Conservation (phyloP, 2,888 invertebrate genomes). For the Galerucella pusilla region DNA sequence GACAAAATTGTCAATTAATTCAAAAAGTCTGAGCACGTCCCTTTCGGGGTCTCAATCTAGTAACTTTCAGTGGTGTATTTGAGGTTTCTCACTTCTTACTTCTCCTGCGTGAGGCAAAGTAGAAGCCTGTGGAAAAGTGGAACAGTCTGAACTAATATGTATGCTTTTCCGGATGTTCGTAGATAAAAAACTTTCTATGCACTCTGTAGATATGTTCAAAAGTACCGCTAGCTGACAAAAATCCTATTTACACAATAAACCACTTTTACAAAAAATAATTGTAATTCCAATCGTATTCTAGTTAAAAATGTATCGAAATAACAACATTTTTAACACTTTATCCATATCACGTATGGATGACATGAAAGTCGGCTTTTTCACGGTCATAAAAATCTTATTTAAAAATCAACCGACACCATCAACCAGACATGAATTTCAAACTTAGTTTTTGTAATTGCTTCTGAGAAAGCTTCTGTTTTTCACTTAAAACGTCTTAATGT, state of each 20-base stretch:
- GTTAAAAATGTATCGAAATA: constrained; percentile 45
- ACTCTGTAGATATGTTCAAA: not conserved
- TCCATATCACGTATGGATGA: constrained; percentile 43
- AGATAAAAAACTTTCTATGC: too few species aligned
- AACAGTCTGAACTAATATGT: too few species aligned
- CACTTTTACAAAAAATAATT: not conserved
- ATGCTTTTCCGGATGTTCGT: too few species aligned
- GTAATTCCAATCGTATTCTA: constrained; percentile 23
- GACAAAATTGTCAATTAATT: too few species aligned
- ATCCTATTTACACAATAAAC: not conserved
- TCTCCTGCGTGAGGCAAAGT: too few species aligned
- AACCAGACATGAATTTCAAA: constrained; percentile 41
- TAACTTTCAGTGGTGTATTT: too few species aligned
- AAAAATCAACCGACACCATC: constrained; percentile 40
- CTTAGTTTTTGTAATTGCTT: constrained; percentile 39
- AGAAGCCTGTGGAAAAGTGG: too few species aligned
- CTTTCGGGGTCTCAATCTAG: too few species aligned
- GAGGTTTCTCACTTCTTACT: too few species aligned
- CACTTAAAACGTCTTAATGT: constrained; percentile 20
- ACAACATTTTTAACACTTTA: constrained; percentile 48
- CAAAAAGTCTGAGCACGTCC: too few species aligned
- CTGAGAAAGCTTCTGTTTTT: constrained; percentile 34
- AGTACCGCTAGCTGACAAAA: not conserved
- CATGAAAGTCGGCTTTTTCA: constrained; percentile 46
- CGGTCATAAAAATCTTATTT: constrained; percentile 19